Percentiles rank a stretch among this genome's conserved stretches.
These are phyloP conservation scores for Orchestes rusci DNA, from an alignment of 2,888 invertebrate genomes.

Conservation along the genomic window DNA sequence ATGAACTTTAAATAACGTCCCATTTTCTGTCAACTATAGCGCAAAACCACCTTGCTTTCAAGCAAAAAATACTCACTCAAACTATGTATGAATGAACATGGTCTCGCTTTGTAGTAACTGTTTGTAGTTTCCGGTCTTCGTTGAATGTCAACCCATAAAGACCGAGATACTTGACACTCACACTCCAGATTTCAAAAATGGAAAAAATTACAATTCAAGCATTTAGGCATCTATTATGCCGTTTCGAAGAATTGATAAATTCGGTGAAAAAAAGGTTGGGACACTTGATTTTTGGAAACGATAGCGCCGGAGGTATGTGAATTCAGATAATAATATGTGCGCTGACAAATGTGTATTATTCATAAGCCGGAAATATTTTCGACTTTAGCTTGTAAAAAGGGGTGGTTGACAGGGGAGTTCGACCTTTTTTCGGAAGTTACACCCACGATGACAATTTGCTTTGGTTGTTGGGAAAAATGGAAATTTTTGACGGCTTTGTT, in stretches of 20 bases:
- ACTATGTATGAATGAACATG: constrained; percentile 1
- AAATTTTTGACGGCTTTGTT: too few relatives aligned
- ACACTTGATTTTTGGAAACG: background rate
- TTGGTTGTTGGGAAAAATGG: too few relatives aligned
- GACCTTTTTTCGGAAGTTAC: too few relatives aligned
- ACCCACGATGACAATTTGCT: too few relatives aligned
- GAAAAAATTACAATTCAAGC: constrained; percentile 2
- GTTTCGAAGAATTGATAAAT: background rate
- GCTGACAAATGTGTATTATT: too few relatives aligned
- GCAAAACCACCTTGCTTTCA: constrained; percentile 10
- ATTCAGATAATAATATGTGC: too few relatives aligned
- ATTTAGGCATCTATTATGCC: too few relatives aligned
- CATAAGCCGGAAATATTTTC: too few relatives aligned
- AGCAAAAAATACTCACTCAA: constrained; percentile 4
- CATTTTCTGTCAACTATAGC: constrained; percentile 5
- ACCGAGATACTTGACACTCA: constrained; percentile 7
- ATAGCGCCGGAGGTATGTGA: too few relatives aligned
- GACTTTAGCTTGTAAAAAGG: too few relatives aligned
- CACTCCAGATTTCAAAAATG: constrained; percentile 6
- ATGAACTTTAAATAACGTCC: constrained; percentile 1
- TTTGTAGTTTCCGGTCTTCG: constrained; percentile 10
- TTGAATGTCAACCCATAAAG: constrained; percentile 9
- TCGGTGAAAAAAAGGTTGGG: background rate
- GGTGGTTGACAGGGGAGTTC: too few relatives aligned
- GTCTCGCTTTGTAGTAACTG: constrained; percentile 6